Evolutionary conservation across 1,140 invertebrate genomes (phyloP), one percentile per base, ranked within the genome.

Genomic region (Stenopsyche tienmushanensis): DNA sequence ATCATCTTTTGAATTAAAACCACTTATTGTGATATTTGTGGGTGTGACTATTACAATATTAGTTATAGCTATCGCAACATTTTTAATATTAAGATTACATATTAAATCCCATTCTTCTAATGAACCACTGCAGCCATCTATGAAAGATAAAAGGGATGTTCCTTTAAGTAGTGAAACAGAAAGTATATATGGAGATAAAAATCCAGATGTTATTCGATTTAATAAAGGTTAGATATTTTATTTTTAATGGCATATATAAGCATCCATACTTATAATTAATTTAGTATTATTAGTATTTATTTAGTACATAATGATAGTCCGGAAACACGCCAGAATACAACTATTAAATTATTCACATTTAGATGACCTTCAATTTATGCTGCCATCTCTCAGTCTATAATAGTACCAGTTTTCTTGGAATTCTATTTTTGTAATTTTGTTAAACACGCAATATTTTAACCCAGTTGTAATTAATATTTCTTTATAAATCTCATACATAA

Each of bases 191-290:
- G 88, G 90, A 69, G 88, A 90, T 71, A 88, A 89, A 72, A 90
- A 90, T 80, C 88, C 89, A 2, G 89, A 91, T 75, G 86, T 91
- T 41, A 86, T 91, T 50, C 88, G 88, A 10, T 88, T 86, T 72
- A 90, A 89, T 76, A 90, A 90, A 86, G 89, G 89, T 90, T 78
- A 79, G 29, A 34, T 34, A 7, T 13, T 7, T 34, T 34, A 34
- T 34, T 13, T 34, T 34, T 34, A 34, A 34, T 34, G 5, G 26
- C 5, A 49, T 49, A 49, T 9, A 49, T 21, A 34, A 49, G 8
- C 45, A 17, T 49, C 7, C 45, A 49, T 8, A 17, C n/a, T n/a
- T n/a, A n/a, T n/a, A n/a, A n/a, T n/a, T n/a, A n/a, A n/a, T n/a
- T n/a, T n/a, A n/a, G n/a, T n/a, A n/a, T n/a, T n/a, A n/a, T n/a